Base-by-base conservation (phyloP, 2,888 invertebrate species). In the Parascotia fuliginaria region DNA sequence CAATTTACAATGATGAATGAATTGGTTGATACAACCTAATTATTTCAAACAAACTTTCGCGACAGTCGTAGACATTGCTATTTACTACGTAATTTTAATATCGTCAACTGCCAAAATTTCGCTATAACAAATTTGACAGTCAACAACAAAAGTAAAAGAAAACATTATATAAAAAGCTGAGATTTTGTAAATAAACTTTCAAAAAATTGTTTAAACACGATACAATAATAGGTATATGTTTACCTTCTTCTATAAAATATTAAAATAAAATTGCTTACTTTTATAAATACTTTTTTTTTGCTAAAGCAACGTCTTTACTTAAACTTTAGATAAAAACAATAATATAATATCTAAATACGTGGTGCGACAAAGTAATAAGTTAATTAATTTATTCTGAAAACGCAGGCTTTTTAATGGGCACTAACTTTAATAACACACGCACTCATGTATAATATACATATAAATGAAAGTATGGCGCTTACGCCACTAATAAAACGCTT, bases 21-120 rank as follows among this genome's bases (percentile, higher is more conserved):
- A 5, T 29, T 29, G 15, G 12, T 9, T 19, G 9, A 16, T 11
- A 27, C 27, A 22, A 16, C 27, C 6, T 24, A 2, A 24, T 32
- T 1, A 7, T 31, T 32, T 33, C n/a, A 45, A 38, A 16, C 15
- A 12, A 27, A 24, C 12, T 0, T 14, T 16, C 32, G 14, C 13
- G 5, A n/a, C 9, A 13, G 9, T 19, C n/a, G 5, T 3, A 1
- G n/a, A 43, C 9, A 60, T 65, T 36, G 56, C 60, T 55, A 53
- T 54, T 54, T 65, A 43, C 29, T 53, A 68, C 53, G 53, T 48
- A 49, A 65, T 65, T 48, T 11, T 12, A 24, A 37, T 43, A 33
- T 48, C 48, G 53, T 40, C 39, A 33, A 60, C 64, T 65, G 60
- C 55, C 55, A 54, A 67, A 60, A 68, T 48, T 39, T 55, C n/a